Evolutionary conservation across 2,888 invertebrate species (phyloP), one percentile per base, ranked within the genome.

Genomic region (Beris chalybata): DNA sequence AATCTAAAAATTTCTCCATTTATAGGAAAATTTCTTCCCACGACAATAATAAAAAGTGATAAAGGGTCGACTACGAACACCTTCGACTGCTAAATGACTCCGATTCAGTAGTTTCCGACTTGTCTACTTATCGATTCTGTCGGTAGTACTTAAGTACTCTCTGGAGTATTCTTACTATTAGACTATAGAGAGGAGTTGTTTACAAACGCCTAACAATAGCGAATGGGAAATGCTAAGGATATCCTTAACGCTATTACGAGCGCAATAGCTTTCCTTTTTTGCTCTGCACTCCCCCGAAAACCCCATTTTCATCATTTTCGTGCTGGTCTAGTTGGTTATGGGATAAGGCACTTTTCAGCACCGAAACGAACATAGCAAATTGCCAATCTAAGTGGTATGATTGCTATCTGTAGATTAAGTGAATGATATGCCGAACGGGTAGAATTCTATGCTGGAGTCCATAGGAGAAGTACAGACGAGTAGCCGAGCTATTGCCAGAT

Each of bases 231-330:
- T 50, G 52, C 52, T 52, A 5, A n/a, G 61, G 61, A 38, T 61
- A 52, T 61, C 61, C 52, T 61, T 61, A 52, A 61, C 50, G 61
- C 61, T 61, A 61, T 61, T 61, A 61, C 61, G 50, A 61, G 61
- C 38, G 38, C 61, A 61, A 61, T 61, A 29, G 50, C 52, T 50
- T 59, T 38, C 52, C n/a, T 61, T 61, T 38, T 59, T 38, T 22
- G 3, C 3, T 22, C 22, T 22, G 22, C 22, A 2, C 22, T 3
- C 38, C 38, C 38, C 9, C 38, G 38, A 22, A 22, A 22, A 7
- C 38, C 38, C 9, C 9, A 9, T 38, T 38, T 38, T 38, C 38
- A 38, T 38, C 38, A 9, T 38, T 38, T 9, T 7, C 38, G 38
- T 38, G 9, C 38, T 38, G 9, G 38, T 38, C 5, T 38, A 38